Base-by-base conservation (phyloP, 2,113 vertebrate genomes). In the Mionectes macconnelli region DNA sequence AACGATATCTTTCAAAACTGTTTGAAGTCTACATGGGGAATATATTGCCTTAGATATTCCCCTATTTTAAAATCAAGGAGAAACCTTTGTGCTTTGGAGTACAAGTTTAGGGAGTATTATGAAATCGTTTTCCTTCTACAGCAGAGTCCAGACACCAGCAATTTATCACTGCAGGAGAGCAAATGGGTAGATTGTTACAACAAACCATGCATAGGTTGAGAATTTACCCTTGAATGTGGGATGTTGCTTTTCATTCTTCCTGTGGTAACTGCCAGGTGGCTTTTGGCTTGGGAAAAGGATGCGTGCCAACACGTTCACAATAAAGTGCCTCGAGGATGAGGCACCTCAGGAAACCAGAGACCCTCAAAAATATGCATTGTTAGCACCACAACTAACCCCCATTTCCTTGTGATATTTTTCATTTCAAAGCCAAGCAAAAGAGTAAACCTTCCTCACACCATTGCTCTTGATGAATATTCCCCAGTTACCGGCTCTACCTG, bases 271-370 rank as follows among this genome's bases (percentile, higher is more conserved):
- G 76, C 80, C 92, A 92, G 73, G 88, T 89, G 94, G 76, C 76
- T 92, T 86, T 75, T 85, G 93, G 85, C 91, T 93, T 84, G 95
- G 92, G 92, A 89, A 87, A 93, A 93, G 88, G 90, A 93, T 75
- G 73, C 87, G 68, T 96, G 84, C 86, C 93, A 95, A 91, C 84
- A 83, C 1, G 0, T 33, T 64, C 88, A 78, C 85, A 96, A 81
- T 68, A 52, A 64, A 81, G 62, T 45, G 56, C 80, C 91, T 73
- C 27, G 42, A 93, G 90, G 92, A 95, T 81, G 88, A 92, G 85
- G 85, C 12, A 0, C 79, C 86, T 68, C 80, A 94, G 92, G 93
- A 95, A 95, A 94, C 83, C 73, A 82, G 94, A 93, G 83, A 95
- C 85, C 88, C 88, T 90, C 72, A 79, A n/a, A 90, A 94, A 84